Conservation (phyloP, 1,140 invertebrate species). For the Drosophila bifasciata region DNA sequence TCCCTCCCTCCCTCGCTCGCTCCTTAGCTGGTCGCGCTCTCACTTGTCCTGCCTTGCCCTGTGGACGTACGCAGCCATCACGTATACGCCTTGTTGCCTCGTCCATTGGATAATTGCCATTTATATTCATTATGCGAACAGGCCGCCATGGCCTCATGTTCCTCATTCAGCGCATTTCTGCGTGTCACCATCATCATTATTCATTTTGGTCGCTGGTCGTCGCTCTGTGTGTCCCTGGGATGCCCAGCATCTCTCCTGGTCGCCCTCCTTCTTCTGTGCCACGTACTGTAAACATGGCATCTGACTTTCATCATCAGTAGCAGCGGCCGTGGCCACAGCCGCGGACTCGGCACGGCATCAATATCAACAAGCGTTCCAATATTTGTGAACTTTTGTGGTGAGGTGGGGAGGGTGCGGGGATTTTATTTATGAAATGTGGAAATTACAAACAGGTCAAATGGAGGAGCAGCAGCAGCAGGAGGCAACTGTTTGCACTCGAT, state of each 20-base stretch:
- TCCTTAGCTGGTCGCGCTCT: too few relatives aligned
- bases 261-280: neutral
- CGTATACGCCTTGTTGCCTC: constrained; percentile 51
- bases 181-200: constrained; percentile 76
- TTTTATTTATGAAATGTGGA: constrained; percentile 81
- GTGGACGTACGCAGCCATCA: constrained; percentile 20
- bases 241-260: neutral
- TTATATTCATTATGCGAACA: constrained; percentile 74
- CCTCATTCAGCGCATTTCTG: constrained; percentile 53
- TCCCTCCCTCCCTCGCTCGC: too few relatives aligned
- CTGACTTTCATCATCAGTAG: constrained; percentile 60
- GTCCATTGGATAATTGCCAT: constrained; percentile 70
- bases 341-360: constrained; percentile 47
- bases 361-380: constrained; percentile 78
- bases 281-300: constrained; percentile 36
- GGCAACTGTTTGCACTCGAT: constrained; percentile 62
- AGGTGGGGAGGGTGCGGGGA: too few relatives aligned
- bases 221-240: neutral
- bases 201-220: constrained; percentile 74
- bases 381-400: constrained; percentile 66
- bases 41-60: too few relatives aligned
- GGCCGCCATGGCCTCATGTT: constrained; percentile 35
- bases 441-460: constrained; percentile 63
- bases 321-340: too few relatives aligned
- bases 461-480: too few relatives aligned